Base-by-base conservation (phyloP, 1,140 invertebrate genomes). In the Potamilus streckersoni region DNA sequence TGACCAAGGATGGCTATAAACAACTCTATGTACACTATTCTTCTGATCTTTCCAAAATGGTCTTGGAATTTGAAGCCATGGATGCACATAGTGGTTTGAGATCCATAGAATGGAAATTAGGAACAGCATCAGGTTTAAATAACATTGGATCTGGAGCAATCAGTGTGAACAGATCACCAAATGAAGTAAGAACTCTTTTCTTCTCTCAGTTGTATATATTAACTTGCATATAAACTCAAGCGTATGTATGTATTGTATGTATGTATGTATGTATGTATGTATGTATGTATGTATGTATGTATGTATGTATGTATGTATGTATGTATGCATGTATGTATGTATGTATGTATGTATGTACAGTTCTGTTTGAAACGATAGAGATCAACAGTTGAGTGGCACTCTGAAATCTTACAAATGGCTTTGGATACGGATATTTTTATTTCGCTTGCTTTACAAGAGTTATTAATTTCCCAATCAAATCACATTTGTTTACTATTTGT, bases 31-130 rank as follows among this genome's bases (percentile, higher is more conserved):
- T 83, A 38, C 82, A 85, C 66, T 67, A 71, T 65, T 61, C 20
- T 15, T 77, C 74, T 16, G 83, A 85, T 69, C 73, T 83, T 2
- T 79, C 83, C 8, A 74, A 59, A 58, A 83, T 85, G 82, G 49
- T 49, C 55, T n/a, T 85, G 8, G 66, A 69, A n/a, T 80, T 85
- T 68, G 65, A 80, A 15, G 79, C 79, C 2, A 62, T 73, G 17
- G 83, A 85, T 71, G 68, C 71, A 55, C 80, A 85, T 63, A 83
- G 82, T 70, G 83, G 83, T 14, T 57, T 83, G 16, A 17, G 38
- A 12, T 63, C 69, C 60, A 73, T 78, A 1, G 58, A 73, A 27
- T 81, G 79, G 79, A 71, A 38, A 14, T 74, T 80, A 20, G 58
- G 58, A 66, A 78, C 70, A 20, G n/a, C 69, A 17, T 60, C 66